These are phyloP conservation scores for Drosophila mimetica DNA, from an alignment of 2,888 invertebrate genomes.

Conservation along the genomic window DNA sequence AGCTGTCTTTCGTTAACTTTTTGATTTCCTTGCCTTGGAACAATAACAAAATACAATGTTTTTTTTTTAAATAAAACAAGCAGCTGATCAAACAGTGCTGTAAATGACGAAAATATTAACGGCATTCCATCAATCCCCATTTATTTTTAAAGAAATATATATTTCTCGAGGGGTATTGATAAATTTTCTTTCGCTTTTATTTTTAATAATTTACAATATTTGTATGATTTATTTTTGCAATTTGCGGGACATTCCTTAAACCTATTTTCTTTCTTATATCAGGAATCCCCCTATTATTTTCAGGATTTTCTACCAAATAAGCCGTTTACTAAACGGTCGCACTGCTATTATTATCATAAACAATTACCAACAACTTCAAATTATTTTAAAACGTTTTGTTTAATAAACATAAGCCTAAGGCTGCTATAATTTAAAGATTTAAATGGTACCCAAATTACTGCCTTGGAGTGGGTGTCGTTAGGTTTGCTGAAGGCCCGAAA, in stretches of 20 bases:
- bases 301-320: too few relatives aligned
- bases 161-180: not conserved
- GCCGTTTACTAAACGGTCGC: not conserved
- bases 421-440: not conserved
- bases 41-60: slow-evolving; percentile 1
- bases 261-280: not conserved
- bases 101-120: not conserved
- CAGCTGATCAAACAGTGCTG: slow-evolving; percentile 4
- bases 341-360: not conserved
- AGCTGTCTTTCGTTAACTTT: not conserved
- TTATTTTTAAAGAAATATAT: not conserved
- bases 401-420: too few relatives aligned
- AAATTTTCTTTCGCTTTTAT: not conserved
- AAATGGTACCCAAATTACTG: not conserved
- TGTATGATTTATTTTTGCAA: not conserved
- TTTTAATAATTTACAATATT: too few relatives aligned
- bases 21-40: not conserved
- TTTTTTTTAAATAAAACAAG: not conserved
- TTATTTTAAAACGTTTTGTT: not conserved
- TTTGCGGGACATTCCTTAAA: too few relatives aligned
- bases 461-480: too few relatives aligned
- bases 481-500: not conserved
- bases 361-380: not conserved
- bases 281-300: not conserved
- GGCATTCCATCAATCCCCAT: not conserved